Evolutionary conservation across 2,888 invertebrate species (phyloP).

Genomic region (Tetramorium bicarinatum): DNA sequence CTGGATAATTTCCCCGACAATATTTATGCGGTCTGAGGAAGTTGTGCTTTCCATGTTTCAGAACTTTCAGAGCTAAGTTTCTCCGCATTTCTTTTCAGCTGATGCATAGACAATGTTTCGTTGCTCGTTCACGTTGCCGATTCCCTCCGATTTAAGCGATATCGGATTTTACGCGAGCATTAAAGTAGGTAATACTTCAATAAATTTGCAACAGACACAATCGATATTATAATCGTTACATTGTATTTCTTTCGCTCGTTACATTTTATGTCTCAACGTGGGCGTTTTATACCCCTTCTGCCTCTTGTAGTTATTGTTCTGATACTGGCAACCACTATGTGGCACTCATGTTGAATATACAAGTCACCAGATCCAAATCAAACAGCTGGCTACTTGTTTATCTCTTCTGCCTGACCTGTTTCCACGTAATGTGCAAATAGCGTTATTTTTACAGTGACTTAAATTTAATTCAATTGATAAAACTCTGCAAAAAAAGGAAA

Average conservation of each 20-base stretch:
- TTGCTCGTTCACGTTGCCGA: neutral
- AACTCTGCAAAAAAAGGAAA: neutral
- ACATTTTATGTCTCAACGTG: neutral
- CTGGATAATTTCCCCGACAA: slow-evolving; percentile 28
- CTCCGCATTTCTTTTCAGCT: neutral
- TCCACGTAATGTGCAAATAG: neutral
- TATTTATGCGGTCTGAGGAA: slow-evolving; percentile 30
- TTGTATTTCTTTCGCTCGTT: neutral
- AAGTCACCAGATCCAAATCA: slow-evolving; percentile 11
- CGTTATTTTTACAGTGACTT: neutral
- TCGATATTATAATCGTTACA: neutral
- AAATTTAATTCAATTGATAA: slow-evolving; percentile 2
- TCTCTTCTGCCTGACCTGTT: slow-evolving; percentile 2
- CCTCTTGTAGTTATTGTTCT: neutral
- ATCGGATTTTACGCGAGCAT: neutral
- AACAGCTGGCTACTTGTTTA: slow-evolving; percentile 11
- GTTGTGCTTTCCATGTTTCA: neutral
- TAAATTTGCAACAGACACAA: neutral
- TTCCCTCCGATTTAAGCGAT: neutral
- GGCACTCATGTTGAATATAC: neutral
- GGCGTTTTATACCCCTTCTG: neutral
- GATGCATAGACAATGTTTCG: neutral
- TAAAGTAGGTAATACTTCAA: neutral
- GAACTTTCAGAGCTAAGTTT: neutral
- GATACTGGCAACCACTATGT: neutral